These are phyloP conservation scores for Protosalanx chinensis DNA, from an alignment of 2,797 vertebrate species.

Conservation along the genomic window DNA sequence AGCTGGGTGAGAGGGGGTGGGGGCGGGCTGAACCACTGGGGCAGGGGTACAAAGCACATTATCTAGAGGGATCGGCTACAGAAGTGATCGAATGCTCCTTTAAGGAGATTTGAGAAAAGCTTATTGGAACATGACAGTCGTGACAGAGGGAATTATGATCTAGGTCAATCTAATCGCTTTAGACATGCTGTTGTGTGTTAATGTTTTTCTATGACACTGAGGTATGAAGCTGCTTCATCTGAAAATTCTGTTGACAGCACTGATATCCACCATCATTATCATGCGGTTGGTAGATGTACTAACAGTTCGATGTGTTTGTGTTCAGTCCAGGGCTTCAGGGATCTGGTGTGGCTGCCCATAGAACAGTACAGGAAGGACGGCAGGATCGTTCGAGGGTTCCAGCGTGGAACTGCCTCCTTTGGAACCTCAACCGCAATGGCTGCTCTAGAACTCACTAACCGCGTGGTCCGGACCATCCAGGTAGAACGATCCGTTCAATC, in stretches of 20 bases:
- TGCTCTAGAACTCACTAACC: conserved; percentile 93
- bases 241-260: not conserved
- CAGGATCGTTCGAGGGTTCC: conserved; percentile 91
- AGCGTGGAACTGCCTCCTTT: conserved; percentile 94
- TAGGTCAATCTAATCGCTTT: not conserved
- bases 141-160: not conserved
- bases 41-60: too few relatives aligned
- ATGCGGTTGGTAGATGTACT: conserved; percentile 13
- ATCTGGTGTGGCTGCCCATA: conserved; percentile 96
- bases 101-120: not conserved
- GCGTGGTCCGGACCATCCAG: conserved; percentile 98
- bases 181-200: not conserved
- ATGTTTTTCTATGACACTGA: not conserved
- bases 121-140: not conserved
- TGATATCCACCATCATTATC: not conserved
- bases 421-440: conserved; percentile 98
- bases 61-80: too few relatives aligned
- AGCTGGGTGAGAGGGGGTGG: conserved; percentile 80
- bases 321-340: conserved; percentile 93
- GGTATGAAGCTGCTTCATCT: too few relatives aligned
- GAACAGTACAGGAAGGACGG: conserved; percentile 98
- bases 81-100: not conserved
- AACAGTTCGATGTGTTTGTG: conserved; percentile 60
- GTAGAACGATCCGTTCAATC: conserved; percentile 59
- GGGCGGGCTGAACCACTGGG: too few relatives aligned